Evolutionary conservation across 2,888 invertebrate genomes (phyloP).

Genomic region (Frankliniella fusca): DNA sequence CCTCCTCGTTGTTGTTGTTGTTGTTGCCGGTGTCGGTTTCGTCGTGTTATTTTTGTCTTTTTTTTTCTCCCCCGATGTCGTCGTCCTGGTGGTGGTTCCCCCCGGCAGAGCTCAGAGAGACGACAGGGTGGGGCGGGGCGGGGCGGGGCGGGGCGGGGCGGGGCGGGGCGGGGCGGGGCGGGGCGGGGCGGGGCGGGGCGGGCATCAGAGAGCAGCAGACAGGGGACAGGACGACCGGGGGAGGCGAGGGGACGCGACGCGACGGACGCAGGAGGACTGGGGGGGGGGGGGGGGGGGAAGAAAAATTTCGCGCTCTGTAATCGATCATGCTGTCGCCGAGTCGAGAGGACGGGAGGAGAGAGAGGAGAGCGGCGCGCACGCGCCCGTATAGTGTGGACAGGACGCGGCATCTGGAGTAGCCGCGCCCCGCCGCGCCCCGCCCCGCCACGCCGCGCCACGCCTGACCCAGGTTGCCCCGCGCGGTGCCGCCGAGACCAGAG

Average conservation of each 20-base stretch:
- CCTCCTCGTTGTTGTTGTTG: background rate
- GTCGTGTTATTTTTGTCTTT: too few species aligned
- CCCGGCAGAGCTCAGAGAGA: too few species aligned
- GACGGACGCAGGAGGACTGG: background rate
- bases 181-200: background rate
- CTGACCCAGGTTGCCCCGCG: background rate
- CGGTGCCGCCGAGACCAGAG: background rate
- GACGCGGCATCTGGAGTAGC: background rate
- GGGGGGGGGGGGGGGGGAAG: background rate
- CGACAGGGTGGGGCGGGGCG: background rate
- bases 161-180: background rate
- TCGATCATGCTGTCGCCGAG: slow-evolving; percentile 15
- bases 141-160: background rate
- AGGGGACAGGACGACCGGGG: background rate
- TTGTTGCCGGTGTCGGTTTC: too few species aligned
- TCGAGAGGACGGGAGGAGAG: background rate
- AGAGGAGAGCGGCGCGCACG: background rate
- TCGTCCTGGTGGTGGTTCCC: too few species aligned
- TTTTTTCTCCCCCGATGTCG: too few species aligned
- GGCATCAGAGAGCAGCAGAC: background rate
- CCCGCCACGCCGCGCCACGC: background rate
- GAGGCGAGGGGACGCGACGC: too few species aligned
- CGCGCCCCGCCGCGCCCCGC: background rate
- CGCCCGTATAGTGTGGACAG: background rate
- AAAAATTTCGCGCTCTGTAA: slow-evolving; percentile 21